phyloP scores from a whole-genome alignment of 2,888 invertebrate species.

The Meiosimyza decipiens region DNA sequence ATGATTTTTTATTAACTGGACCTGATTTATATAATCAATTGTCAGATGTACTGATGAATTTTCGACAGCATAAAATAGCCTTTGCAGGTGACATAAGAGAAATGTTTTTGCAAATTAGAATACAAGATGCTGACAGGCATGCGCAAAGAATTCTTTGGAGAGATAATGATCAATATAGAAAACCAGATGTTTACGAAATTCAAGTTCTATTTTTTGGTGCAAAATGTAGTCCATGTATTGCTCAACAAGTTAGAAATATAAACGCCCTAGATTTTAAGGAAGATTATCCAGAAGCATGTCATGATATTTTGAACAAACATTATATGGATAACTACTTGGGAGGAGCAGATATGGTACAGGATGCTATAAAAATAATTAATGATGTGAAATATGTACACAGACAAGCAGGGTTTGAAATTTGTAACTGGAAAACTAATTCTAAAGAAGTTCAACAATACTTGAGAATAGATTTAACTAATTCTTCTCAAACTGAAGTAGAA shows the following conservation, averaged over 20 bases:
- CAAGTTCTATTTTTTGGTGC: not conserved
- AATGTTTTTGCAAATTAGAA: not conserved
- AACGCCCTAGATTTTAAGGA: not conserved
- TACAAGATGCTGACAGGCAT: not conserved
- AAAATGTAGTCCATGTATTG: not conserved
- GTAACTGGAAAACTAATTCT: not conserved
- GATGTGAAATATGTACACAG: not conserved
- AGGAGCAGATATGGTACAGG: not conserved
- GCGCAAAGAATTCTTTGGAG: not conserved
- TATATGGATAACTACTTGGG: conserved; percentile 4
- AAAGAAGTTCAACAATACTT: not conserved
- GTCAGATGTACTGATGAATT: no score
- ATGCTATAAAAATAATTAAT: not conserved
- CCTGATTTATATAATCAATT: no score
- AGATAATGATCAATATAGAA: not conserved
- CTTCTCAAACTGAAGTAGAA: no score
- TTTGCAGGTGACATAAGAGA: conserved; percentile 1
- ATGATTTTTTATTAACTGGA: no score
- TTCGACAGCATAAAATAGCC: no score
- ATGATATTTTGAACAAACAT: not conserved
- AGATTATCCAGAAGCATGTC: not conserved
- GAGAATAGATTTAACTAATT: not conserved
- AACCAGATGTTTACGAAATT: not conserved
- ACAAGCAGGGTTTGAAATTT: not conserved
- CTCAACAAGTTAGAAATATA: not conserved